phyloP scores from a whole-genome alignment of 2,888 invertebrate genomes.

The Oxyscelio sp. region DNA sequence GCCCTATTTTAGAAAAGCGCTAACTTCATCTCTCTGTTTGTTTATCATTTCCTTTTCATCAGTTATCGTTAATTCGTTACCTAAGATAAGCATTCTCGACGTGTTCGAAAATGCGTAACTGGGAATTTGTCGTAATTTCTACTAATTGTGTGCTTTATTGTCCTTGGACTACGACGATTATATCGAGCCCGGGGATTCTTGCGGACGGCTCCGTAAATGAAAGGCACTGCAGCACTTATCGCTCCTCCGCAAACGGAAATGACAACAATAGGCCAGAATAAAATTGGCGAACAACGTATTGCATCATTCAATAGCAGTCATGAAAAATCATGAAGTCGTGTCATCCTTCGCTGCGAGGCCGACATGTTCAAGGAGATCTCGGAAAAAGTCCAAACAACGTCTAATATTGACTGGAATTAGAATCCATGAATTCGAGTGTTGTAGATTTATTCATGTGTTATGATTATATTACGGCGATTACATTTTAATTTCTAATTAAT shows the following conservation, averaged over 20 bases:
- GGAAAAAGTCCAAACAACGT: slow-evolving; percentile 66
- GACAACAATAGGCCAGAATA: slow-evolving; percentile 69
- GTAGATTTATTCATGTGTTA: slow-evolving; percentile 58
- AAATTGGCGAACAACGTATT: slow-evolving; percentile 66
- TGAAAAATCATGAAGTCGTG: slow-evolving; percentile 71
- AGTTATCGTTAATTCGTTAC: slow-evolving; percentile 56
- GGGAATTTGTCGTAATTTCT: slow-evolving; percentile 60
- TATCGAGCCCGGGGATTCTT: slow-evolving; percentile 59
- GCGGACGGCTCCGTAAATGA: slow-evolving; percentile 61
- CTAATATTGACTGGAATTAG: slow-evolving; percentile 35
- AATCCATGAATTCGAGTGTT: slow-evolving; percentile 51
- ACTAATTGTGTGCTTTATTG: slow-evolving; percentile 57
- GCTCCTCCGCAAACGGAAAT: slow-evolving; percentile 65
- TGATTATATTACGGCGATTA: slow-evolving; percentile 48
- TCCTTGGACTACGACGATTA: slow-evolving; percentile 60
- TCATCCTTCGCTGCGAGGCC: slow-evolving; percentile 69
- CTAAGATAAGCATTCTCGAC: slow-evolving; percentile 60
- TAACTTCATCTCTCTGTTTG: slow-evolving; percentile 7
- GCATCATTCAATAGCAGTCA: slow-evolving; percentile 71
- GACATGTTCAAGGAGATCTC: slow-evolving; percentile 71
- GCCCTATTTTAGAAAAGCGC: slow-evolving; percentile 45
- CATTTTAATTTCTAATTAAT: slow-evolving; percentile 57
- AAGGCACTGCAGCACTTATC: slow-evolving; percentile 69
- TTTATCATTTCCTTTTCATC: slow-evolving; percentile 21
- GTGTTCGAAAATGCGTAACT: slow-evolving; percentile 61